Percentiles rank a stretch among this genome's conserved stretches.
These are phyloP conservation scores for Tetrapedia diversipes DNA, from an alignment of 2,888 invertebrate genomes.

Conservation along the genomic window DNA sequence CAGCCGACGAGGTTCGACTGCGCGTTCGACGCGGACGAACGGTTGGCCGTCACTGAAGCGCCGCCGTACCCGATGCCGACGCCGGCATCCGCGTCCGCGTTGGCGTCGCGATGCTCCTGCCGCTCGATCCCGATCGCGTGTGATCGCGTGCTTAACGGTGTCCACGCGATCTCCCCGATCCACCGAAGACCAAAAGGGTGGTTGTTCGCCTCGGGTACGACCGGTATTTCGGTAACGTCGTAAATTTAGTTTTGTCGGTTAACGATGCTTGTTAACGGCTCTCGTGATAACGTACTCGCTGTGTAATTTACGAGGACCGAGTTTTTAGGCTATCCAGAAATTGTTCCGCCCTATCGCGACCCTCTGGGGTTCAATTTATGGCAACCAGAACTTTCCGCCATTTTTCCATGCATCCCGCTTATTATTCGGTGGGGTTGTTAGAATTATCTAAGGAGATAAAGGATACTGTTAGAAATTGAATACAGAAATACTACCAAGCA, in stretches of 20 bases:
- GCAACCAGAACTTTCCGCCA: not conserved
- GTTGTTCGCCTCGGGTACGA: conserved; percentile 9
- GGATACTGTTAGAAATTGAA: too few relatives aligned
- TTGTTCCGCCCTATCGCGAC: not conserved
- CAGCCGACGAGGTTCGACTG: conserved; percentile 55
- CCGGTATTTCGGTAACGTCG: conserved; percentile 12
- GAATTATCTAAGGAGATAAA: not conserved
- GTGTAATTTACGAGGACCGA: conserved; percentile 21
- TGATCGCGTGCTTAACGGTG: conserved; percentile 75
- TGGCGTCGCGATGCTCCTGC: conserved; percentile 64
- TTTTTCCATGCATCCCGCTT: not conserved
- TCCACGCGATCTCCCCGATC: conserved; percentile 63
- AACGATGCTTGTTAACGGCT: conserved; percentile 21
- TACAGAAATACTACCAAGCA: too few relatives aligned
- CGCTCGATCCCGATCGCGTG: conserved; percentile 61
- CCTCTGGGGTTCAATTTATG: not conserved
- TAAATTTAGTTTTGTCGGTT: conserved; percentile 34
- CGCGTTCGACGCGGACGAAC: conserved; percentile 73
- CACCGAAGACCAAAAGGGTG: conserved; percentile 10
- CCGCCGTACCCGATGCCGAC: conserved; percentile 4
- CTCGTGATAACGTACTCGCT: conserved; percentile 22
- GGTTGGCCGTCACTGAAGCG: conserved; percentile 75
- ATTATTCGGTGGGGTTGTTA: not conserved
- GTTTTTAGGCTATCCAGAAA: conserved; percentile 3
- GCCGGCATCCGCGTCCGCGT: conserved; percentile 47